Evolutionary conservation across 1,140 invertebrate genomes (phyloP).

Genomic region (Polypedilum pembai): DNA sequence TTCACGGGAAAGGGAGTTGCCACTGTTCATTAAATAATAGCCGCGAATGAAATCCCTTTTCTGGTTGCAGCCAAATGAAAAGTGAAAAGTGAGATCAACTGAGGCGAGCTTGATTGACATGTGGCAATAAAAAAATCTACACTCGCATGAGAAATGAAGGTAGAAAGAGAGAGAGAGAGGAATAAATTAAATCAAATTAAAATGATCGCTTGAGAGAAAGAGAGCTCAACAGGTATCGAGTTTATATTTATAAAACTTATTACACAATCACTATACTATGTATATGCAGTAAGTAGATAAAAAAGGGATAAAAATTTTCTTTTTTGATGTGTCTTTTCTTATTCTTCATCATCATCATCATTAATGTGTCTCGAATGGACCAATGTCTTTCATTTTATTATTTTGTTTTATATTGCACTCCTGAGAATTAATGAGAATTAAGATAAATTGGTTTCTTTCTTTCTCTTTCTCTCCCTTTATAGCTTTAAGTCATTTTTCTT

Average conservation of each 20-base stretch:
- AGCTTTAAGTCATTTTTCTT: constrained; percentile 6
- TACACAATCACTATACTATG: neutral
- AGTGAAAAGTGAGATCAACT: too few relatives aligned
- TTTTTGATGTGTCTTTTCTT: constrained; percentile 12
- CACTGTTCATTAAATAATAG: constrained; percentile 21
- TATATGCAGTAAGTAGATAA: neutral
- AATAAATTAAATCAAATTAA: constrained; percentile 20
- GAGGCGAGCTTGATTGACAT: neutral
- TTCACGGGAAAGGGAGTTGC: neutral
- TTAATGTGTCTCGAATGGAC: constrained; percentile 10
- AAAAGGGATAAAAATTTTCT: neutral
- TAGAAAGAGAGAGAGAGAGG: neutral
- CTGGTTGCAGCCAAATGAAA: neutral
- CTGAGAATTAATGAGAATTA: constrained; percentile 14
- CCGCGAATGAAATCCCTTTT: constrained; percentile 10
- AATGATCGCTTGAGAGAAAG: neutral
- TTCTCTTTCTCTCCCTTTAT: neutral
- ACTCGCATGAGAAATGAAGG: neutral
- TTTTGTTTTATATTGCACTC: constrained; percentile 5
- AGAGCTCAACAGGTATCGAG: neutral
- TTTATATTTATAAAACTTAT: neutral
- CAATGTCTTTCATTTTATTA: constrained; percentile 18
- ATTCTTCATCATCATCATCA: constrained; percentile 10
- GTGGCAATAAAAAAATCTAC: constrained; percentile 17
- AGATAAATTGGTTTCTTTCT: constrained; percentile 10